Evolutionary conservation across 2,888 invertebrate genomes (phyloP).

Genomic region (Caenorhabditis japonica): DNA sequence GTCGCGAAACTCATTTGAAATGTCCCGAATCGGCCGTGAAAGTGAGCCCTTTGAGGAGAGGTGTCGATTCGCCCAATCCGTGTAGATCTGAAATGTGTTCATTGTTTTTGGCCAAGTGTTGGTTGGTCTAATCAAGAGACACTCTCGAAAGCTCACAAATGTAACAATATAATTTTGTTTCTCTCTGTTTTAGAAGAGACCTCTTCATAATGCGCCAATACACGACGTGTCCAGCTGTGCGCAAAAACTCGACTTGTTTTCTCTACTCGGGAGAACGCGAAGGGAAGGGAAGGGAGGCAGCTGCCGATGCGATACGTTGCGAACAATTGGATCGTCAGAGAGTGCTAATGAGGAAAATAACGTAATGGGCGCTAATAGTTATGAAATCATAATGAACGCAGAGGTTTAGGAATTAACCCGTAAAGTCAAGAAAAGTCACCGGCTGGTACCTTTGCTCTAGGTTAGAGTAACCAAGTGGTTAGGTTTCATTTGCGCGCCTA

Average conservation of each 20-base stretch:
- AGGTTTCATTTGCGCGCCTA: too few species aligned
- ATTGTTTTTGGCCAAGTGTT: too few species aligned
- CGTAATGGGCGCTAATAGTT: slow-evolving; percentile 15
- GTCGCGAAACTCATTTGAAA: slow-evolving; percentile 69
- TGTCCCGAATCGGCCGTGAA: slow-evolving; percentile 63
- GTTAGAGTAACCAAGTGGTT: too few species aligned
- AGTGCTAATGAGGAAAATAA: slow-evolving; percentile 15
- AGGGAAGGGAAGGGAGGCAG: slow-evolving; percentile 2
- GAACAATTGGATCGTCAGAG: slow-evolving; percentile 29
- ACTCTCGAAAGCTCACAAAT: slow-evolving; percentile 23
- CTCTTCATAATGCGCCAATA: slow-evolving; percentile 47
- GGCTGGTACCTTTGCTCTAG: too few species aligned
- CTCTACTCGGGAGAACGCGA: too few species aligned
- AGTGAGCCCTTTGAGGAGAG: slow-evolving; percentile 58
- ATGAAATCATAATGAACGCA: too few species aligned
- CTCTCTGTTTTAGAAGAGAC: slow-evolving; percentile 17
- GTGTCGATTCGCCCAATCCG: slow-evolving; percentile 73
- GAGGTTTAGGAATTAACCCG: too few species aligned
- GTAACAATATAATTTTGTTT: slow-evolving; percentile 45
- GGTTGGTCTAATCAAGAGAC: slow-evolving; percentile 37
- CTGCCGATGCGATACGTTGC: too few species aligned
- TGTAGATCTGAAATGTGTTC: slow-evolving; percentile 69
- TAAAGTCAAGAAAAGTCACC: too few species aligned
- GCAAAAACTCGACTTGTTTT: slow-evolving; percentile 43
- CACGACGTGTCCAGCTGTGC: slow-evolving; percentile 42